Evolutionary conservation across 2,888 invertebrate species (phyloP).

Genomic region (Nasonovia ribisnigri): DNA sequence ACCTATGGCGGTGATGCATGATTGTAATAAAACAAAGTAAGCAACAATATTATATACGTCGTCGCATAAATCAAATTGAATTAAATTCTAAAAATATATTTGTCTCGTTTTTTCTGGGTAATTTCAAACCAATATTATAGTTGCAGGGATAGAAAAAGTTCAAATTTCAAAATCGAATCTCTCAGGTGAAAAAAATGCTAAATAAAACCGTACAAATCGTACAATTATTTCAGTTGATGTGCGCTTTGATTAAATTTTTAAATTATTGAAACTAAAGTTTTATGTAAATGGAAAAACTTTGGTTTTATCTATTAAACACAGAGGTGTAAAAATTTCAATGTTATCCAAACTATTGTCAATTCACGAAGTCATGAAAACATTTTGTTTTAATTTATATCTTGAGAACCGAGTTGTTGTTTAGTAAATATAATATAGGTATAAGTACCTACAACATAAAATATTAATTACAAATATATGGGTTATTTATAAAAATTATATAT

Average conservation of each 20-base stretch:
- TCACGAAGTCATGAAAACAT: conserved; percentile 19
- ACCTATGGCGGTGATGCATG: background rate
- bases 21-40: background rate
- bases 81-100: background rate
- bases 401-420: background rate
- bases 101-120: background rate
- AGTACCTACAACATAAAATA: background rate
- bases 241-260: background rate
- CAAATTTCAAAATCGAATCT: background rate
- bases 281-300: conserved; percentile 52
- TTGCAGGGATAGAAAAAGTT: background rate
- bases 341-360: conserved; percentile 15
- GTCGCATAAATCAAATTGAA: background rate
- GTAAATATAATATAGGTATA: background rate
- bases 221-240: background rate
- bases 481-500: background rate
- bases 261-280: conserved; percentile 15
- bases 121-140: background rate
- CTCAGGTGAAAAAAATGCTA: too few relatives aligned
- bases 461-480: background rate
- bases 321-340: background rate
- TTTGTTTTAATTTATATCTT: conserved; percentile 26
- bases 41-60: background rate
- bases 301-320: conserved; percentile 34
- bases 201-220: too few relatives aligned